Evolutionary conservation across 2,113 vertebrate genomes (phyloP), one percentile per base, ranked within the genome.

Genomic region (Zosterops japonicus): DNA sequence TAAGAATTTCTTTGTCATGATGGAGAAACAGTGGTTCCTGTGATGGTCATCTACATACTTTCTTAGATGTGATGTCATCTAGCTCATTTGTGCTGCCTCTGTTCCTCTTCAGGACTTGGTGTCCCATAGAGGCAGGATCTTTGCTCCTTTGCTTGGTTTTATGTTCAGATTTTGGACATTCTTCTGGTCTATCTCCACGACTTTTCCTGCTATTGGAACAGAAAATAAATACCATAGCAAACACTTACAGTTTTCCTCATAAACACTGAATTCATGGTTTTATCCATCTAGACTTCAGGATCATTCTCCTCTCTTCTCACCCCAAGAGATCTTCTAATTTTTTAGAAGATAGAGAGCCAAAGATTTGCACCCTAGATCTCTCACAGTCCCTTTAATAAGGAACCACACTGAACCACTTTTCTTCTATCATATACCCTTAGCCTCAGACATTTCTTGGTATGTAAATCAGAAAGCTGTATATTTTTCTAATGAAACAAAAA

Each of bases 51-150:
- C 44, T 55, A 96, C 94, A 55, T 96, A 99, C 99, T 97, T 99
- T 99, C 92, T 98, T 99, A 77, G 98, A 87, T 2, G 92, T 96
- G 88, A 98, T 46, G 72, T 98, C 98, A 46, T 93, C 96, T 44
- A 83, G 94, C 70, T 95, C 81, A 0, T 87, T 83, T n/a, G 63
- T 59, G 65, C 96, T 88, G 47, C 75, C 11, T 27, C 87, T 84
- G 42, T 60, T 93, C 28, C 79, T 63, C 1, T 8, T 55, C 53
- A 74, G 74, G 55, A 47, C 23, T 18, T 28, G 67, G 42, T 44
- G 90, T 63, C 44, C 75, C n/a, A 69, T 8, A 9, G 39, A 70
- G 29, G 36, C 27, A 56, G 57, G 61, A 53, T 59, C 71, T 56
- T 83, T 42, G 1, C 25, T 60, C 56, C 69, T 61, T 47, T 41